Conservation (phyloP, 2,113 vertebrate genomes). For the Pimephales promelas region DNA sequence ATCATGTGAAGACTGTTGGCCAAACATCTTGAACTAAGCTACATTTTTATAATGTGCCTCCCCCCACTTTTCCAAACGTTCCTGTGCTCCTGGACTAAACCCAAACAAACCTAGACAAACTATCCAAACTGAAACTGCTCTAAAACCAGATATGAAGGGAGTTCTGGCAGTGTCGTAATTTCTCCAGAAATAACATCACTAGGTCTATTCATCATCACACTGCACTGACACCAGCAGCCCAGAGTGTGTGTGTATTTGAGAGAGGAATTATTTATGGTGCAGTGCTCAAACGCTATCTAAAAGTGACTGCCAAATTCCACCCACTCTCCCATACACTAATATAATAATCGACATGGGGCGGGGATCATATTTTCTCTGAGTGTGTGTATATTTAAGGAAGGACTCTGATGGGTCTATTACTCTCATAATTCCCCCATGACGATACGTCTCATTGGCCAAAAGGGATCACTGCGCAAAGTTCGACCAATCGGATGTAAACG, state of each 20-base stretch:
- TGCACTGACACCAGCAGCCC: conserved; percentile 15
- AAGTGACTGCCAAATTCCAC: conserved; percentile 37
- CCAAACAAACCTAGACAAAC: neutral
- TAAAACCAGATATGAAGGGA: conserved; percentile 26
- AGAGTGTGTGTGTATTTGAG: conserved; percentile 14
- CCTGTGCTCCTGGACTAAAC: neutral
- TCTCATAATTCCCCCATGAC: conserved; percentile 18
- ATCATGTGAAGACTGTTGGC: neutral
- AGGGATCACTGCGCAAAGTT: conserved; percentile 30
- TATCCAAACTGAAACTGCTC: neutral
- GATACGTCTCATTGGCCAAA: conserved; percentile 15
- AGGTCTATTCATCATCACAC: conserved; percentile 27
- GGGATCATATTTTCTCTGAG: conserved; percentile 23
- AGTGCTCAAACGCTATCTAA: conserved; percentile 35
- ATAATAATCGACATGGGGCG: conserved; percentile 33
- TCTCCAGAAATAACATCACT: conserved; percentile 34
- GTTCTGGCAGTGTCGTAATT: conserved; percentile 37
- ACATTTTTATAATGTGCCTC: neutral
- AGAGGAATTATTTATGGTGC: conserved; percentile 38
- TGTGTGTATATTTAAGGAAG: conserved; percentile 25
- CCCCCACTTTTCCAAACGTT: neutral
- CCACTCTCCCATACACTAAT: conserved; percentile 35
- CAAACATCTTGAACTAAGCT: neutral
- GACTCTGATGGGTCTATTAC: conserved; percentile 35
- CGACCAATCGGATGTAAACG: neutral